Conservation (phyloP, 2,888 invertebrate species). For the Parnassius smintheus region DNA sequence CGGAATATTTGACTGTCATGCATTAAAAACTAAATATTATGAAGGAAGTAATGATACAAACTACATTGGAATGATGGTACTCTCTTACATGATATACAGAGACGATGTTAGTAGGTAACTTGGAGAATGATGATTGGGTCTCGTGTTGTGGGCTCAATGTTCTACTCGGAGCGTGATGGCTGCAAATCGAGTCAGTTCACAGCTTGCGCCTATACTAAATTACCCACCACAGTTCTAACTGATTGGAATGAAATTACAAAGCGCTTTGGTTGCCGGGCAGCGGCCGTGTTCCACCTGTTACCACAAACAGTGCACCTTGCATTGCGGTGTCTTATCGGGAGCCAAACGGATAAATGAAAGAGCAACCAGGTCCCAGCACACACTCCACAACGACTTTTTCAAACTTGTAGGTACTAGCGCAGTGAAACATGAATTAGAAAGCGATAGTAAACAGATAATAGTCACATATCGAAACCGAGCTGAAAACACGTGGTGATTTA, state of each 20-base stretch:
- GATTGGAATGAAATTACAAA: slow-evolving; percentile 62
- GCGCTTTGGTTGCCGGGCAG: slow-evolving; percentile 54
- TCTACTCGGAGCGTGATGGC: slow-evolving; percentile 74
- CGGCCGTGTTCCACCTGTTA: slow-evolving; percentile 57
- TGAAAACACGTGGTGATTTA: slow-evolving; percentile 70
- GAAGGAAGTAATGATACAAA: slow-evolving; percentile 48
- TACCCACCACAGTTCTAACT: slow-evolving; percentile 71
- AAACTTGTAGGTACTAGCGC: slow-evolving; percentile 60
- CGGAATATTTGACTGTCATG: slow-evolving; percentile 50
- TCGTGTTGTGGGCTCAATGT: slow-evolving; percentile 73
- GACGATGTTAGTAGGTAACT: slow-evolving; percentile 65
- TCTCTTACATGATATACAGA: slow-evolving; percentile 50
- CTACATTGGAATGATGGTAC: slow-evolving; percentile 45
- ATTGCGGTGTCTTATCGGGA: slow-evolving; percentile 66
- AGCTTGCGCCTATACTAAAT: slow-evolving; percentile 67
- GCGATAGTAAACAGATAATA: slow-evolving; percentile 69
- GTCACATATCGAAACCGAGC: slow-evolving; percentile 56
- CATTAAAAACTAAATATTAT: slow-evolving; percentile 50
- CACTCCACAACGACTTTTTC: slow-evolving; percentile 70
- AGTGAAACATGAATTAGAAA: slow-evolving; percentile 74
- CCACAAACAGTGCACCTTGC: slow-evolving; percentile 74
- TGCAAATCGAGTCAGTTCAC: slow-evolving; percentile 58
- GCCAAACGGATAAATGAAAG: slow-evolving; percentile 65
- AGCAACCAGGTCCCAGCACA: slow-evolving; percentile 78
- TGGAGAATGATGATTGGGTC: slow-evolving; percentile 43